phyloP scores from a whole-genome alignment of 2,797 vertebrate genomes.

The Sitta carolinensis region DNA sequence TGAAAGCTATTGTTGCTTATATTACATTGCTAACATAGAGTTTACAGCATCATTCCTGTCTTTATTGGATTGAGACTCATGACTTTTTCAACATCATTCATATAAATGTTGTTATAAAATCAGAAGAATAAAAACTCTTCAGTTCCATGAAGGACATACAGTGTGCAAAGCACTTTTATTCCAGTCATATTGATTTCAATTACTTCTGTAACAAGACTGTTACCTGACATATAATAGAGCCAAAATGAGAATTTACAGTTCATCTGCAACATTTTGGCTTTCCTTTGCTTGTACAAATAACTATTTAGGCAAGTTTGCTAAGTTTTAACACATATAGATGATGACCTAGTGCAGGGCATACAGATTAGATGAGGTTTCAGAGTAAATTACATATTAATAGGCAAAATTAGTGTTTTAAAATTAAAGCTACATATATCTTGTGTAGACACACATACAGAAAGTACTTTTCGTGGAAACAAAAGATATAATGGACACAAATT shows the following conservation, averaged over 20 bases:
- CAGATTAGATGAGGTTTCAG: not conserved
- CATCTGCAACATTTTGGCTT: not conserved
- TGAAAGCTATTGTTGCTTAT: not conserved
- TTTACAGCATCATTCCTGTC: constrained; percentile 5
- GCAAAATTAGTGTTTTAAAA: not conserved
- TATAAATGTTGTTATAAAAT: constrained; percentile 3
- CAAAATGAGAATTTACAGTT: not conserved
- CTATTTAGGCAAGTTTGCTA: not conserved
- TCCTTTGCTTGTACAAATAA: not conserved
- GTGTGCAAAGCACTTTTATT: not conserved
- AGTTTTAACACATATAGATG: not conserved
- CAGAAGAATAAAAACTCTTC: not conserved
- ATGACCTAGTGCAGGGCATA: not conserved
- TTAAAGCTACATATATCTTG: not conserved
- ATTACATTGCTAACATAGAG: not conserved
- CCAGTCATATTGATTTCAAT: not conserved
- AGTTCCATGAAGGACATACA: not conserved
- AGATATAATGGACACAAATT: not conserved
- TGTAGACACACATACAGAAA: not conserved
- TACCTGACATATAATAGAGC: not conserved
- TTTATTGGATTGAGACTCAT: constrained; percentile 15
- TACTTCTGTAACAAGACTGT: not conserved
- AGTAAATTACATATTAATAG: not conserved
- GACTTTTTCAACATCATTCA: constrained; percentile 15
- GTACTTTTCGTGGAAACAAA: not conserved